Conservation (phyloP, 2,888 invertebrate species). For the Apodemia duryi region DNA sequence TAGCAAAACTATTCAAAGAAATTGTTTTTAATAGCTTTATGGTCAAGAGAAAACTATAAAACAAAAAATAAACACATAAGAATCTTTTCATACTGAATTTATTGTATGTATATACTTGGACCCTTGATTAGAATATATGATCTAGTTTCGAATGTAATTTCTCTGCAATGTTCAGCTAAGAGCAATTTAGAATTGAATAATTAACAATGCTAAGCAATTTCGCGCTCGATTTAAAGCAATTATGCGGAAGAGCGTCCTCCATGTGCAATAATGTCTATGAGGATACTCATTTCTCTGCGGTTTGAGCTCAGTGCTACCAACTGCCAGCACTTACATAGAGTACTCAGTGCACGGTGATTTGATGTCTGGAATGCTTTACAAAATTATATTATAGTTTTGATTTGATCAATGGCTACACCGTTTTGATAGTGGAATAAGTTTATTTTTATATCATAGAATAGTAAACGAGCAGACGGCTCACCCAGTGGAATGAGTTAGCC, state of each 20-base stretch:
- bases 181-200: slow-evolving; percentile 11
- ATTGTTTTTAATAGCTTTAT: too few relatives aligned
- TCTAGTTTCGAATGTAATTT: neutral
- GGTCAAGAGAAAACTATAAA: too few relatives aligned
- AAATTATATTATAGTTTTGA: neutral
- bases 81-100: too few relatives aligned
- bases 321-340: neutral
- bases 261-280: slow-evolving; percentile 4
- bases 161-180: slow-evolving; percentile 1
- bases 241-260: slow-evolving; percentile 1
- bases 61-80: too few relatives aligned
- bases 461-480: too few relatives aligned
- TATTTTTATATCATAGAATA: too few relatives aligned
- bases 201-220: slow-evolving; percentile 4
- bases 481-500: too few relatives aligned
- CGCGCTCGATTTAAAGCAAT: slow-evolving; percentile 11
- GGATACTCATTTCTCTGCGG: slow-evolving; percentile 3
- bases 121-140: neutral
- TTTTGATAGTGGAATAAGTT: too few relatives aligned
- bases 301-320: neutral
- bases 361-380: neutral
- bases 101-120: neutral
- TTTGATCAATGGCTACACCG: too few relatives aligned
- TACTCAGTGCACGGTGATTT: neutral
- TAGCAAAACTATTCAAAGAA: too few relatives aligned